phyloP scores from a whole-genome alignment of 2,888 invertebrate genomes.

The Drosophila tripunctata region DNA sequence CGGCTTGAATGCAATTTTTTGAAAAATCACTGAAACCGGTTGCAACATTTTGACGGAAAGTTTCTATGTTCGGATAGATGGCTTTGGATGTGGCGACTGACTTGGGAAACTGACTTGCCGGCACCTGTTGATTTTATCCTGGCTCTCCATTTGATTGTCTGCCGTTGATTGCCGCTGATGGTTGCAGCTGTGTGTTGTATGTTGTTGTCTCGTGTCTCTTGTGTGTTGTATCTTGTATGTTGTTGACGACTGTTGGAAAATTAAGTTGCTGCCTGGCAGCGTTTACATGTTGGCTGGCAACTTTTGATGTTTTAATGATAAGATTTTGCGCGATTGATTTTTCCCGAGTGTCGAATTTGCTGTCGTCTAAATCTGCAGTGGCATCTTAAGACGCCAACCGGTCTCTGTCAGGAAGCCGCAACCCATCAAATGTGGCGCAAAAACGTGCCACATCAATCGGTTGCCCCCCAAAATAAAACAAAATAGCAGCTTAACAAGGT shows the following conservation, averaged over 20 bases:
- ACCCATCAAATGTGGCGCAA: slow-evolving; percentile 52
- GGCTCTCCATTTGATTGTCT: slow-evolving; percentile 73
- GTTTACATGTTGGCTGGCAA: slow-evolving; percentile 69
- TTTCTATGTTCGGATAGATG: slow-evolving; percentile 16
- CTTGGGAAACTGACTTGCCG: slow-evolving; percentile 16
- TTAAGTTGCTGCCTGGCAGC: slow-evolving; percentile 70
- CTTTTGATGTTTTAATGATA: slow-evolving; percentile 79
- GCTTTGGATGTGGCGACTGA: neutral
- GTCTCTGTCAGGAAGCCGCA: slow-evolving; percentile 40
- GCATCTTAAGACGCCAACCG: slow-evolving; percentile 19
- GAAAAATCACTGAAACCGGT: slow-evolving; percentile 68
- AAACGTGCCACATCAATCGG: slow-evolving; percentile 65
- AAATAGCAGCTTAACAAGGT: slow-evolving; percentile 62
- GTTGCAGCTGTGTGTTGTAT: slow-evolving; percentile 65
- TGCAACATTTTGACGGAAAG: slow-evolving; percentile 66
- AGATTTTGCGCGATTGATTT: slow-evolving; percentile 76
- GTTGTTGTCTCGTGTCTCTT: slow-evolving; percentile 1
- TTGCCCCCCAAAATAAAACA: slow-evolving; percentile 38
- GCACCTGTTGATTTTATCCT: slow-evolving; percentile 80
- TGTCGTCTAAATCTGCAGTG: slow-evolving; percentile 13
- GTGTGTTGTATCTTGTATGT: slow-evolving; percentile 17
- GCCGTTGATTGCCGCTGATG: slow-evolving; percentile 75
- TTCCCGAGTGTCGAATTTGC: slow-evolving; percentile 68
- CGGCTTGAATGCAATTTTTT: slow-evolving; percentile 23
- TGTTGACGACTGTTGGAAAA: slow-evolving; percentile 53